Evolutionary conservation across 2,888 invertebrate genomes (phyloP), one percentile per base, ranked within the genome.

Genomic region (Erynnis tages): DNA sequence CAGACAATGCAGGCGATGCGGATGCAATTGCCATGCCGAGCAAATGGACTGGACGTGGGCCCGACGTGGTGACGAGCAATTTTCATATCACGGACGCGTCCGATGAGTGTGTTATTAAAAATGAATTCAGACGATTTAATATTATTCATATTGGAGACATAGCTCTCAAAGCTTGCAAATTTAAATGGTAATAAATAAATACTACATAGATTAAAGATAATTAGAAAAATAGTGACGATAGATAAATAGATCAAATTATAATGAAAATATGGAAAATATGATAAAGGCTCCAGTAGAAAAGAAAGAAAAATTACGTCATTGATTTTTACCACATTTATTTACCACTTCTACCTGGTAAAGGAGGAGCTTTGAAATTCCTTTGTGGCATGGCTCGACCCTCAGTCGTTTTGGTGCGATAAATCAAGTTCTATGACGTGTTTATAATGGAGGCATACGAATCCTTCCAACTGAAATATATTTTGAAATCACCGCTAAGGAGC

Each of bases 31-130:
- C 55, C 17, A 66, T 72, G 74, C 65, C 67, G 69, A 68, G 71
- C 76, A 73, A 81, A 74, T 79, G 76, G 72, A 67, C 77, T 79
- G 76, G 72, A 67, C 77, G 80, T 78, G 79, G 79, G 75, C 65
- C 53, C 58, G 64, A 61, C 52, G 44, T 46, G 54, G 47, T 30
- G 37, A 47, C 57, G 32, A 25, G 35, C 45, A 32, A 54, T 55
- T 54, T 53, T 55, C 54, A 53, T 53, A 58, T 54, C 59, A 65
- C 58, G 61, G 55, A 55, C 53, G 55, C 40, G 32, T 41, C 41
- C 11, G 41, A 32, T 48, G 41, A 34, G 40, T 40, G 38, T 16
- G 8, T 49, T 49, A 41, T 41, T 49, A 49, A 49, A 49, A 49
- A 34, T 49, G 23, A 40, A 49, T 49, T 25, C 16, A 16, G 17